These are phyloP conservation scores for Kryptolebias ocellatus DNA, from an alignment of 2,797 vertebrate species.

Conservation along the genomic window DNA sequence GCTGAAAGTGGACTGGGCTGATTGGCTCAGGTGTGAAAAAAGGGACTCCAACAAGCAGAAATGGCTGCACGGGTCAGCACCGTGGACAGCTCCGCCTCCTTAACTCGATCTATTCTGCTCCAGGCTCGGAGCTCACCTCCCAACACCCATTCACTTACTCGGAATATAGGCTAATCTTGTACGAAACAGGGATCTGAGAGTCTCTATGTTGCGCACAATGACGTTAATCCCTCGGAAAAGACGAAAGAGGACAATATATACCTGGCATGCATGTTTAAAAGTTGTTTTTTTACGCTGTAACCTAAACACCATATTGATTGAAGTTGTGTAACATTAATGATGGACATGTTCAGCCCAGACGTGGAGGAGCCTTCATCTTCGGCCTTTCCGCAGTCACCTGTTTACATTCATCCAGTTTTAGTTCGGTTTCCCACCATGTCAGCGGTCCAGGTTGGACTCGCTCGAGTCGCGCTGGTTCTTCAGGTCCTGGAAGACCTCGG, in stretches of 20 bases:
- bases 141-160: slow-evolving; percentile 31
- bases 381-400: slow-evolving; percentile 40
- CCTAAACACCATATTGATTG: slow-evolving; percentile 62
- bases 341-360: slow-evolving; percentile 32
- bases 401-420: slow-evolving; percentile 34
- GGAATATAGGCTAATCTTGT: slow-evolving; percentile 39
- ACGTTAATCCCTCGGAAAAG: slow-evolving; percentile 27
- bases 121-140: slow-evolving; percentile 22
- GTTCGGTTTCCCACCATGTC: slow-evolving; percentile 31
- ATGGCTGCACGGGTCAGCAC: slow-evolving; percentile 80
- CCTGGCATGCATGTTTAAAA: slow-evolving; percentile 72
- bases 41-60: slow-evolving; percentile 27
- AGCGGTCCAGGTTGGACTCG: slow-evolving; percentile 89
- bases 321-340: slow-evolving; percentile 65
- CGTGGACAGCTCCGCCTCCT: slow-evolving; percentile 83
- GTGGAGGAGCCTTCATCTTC: slow-evolving; percentile 20
- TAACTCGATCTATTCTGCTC: slow-evolving; percentile 53
- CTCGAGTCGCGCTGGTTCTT: slow-evolving; percentile 89
- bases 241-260: slow-evolving; percentile 48
- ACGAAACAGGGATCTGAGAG: slow-evolving; percentile 24
- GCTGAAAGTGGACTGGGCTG: slow-evolving; percentile 37
- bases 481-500: slow-evolving; percentile 96
- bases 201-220: not conserved
- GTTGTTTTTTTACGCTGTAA: slow-evolving; percentile 39
- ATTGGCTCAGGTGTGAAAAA: slow-evolving; percentile 37